Evolutionary conservation across 2,888 invertebrate species (phyloP).

Genomic region (Meteorus cinctellus): DNA sequence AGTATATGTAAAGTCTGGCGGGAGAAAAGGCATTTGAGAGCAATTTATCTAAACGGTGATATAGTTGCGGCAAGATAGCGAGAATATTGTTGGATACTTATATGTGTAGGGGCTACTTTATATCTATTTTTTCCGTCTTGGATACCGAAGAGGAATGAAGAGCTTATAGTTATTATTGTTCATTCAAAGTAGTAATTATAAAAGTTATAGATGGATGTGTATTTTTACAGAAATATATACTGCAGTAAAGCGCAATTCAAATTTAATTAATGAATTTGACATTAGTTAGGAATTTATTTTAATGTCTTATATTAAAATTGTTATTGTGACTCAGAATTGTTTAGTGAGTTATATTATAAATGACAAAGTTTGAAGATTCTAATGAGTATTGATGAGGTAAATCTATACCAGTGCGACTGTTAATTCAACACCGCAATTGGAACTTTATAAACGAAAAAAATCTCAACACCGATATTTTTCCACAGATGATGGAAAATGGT

Average conservation of each 20-base stretch:
- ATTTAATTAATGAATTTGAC: no score
- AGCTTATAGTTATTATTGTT: conserved; percentile 16
- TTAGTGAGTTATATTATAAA: no score
- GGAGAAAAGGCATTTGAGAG: conserved; percentile 29
- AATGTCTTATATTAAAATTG: no score
- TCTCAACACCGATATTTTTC: no score
- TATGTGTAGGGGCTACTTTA: not conserved
- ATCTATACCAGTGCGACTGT: no score
- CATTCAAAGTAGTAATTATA: conserved; percentile 23
- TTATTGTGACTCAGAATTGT: no score
- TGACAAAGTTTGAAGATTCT: no score
- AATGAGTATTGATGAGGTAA: no score
- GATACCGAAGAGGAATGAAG: conserved; percentile 11
- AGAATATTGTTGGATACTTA: conserved; percentile 2
- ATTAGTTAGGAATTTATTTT: no score
- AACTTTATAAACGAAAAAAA: no score
- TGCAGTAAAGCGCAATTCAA: not conserved
- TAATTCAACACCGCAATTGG: no score
- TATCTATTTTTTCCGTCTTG: conserved; percentile 9
- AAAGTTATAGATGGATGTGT: not conserved
- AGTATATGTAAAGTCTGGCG: conserved; percentile 30
- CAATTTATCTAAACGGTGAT: conserved; percentile 8
- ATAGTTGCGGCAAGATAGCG: not conserved
- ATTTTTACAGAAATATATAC: not conserved
- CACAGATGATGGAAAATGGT: no score